Evolutionary conservation across 2,888 invertebrate species (phyloP), one percentile per base, ranked within the genome.

Genomic region (Clostera curtula): DNA sequence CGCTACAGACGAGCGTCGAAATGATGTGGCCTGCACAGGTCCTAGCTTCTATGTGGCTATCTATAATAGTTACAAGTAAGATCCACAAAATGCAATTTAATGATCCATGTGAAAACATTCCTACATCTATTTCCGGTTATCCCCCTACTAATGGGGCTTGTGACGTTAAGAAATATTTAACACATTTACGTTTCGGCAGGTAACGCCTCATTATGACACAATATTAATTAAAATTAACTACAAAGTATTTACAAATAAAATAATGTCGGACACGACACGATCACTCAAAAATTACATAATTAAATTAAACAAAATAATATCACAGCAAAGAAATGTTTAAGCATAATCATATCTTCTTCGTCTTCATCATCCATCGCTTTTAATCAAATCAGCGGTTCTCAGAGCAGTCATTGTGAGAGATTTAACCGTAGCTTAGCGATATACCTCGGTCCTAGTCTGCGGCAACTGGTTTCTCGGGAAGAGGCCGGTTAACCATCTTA

Each of bases 401-500:
- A n/a, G n/a, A n/a, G n/a, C n/a, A n/a, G n/a, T n/a, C n/a, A n/a
- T n/a, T n/a, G n/a, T n/a, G n/a, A n/a, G n/a, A n/a, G n/a, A n/a
- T n/a, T n/a, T n/a, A n/a, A n/a, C n/a, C n/a, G 12, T 15, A 22
- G 5, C 3, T 3, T 22, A 54, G 73, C 28, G 86, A 79, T 2
- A 77, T 65, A 2, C 77, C 79, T 28, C 75, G 79, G n/a, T 71
- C 77, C 3, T 69, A 61, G 43, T 77, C 75, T 19, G 56, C 25
- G 12, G 39, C 31, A 14, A 35, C 67, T 9, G 90, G 90, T 56
- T 89, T 89, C 36, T 87, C 87, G 1, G 90, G 90, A 17, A 91
- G 68, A n/a, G 90, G 90, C 40, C 90, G 79, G 49, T 89, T 88
- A 13, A 88, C 80, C 89, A 90, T 90, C 49, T 85, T 88, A 12